Conservation (phyloP, 2,113 vertebrate genomes). For the Ceyx margarethae region DNA sequence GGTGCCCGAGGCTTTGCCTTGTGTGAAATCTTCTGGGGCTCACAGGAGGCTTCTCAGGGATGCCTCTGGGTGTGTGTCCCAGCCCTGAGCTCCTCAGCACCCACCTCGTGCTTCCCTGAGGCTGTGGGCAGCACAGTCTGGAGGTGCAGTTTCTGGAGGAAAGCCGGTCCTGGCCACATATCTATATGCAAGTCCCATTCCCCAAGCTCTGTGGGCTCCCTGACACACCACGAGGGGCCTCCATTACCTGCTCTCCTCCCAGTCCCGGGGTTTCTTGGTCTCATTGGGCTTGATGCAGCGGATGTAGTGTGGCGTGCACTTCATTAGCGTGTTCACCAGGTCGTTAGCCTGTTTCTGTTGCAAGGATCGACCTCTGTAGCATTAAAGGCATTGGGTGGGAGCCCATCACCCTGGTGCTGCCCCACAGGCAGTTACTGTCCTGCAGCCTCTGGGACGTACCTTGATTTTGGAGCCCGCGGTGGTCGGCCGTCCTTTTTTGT, state of each 20-base stretch:
- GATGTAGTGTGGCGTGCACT: slow-evolving; percentile 96
- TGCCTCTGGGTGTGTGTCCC: fast-evolving
- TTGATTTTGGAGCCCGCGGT: slow-evolving; percentile 93
- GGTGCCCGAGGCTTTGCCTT: no score
- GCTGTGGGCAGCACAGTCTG: neutral
- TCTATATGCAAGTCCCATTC: fast-evolving
- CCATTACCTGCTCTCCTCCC: slow-evolving; percentile 94
- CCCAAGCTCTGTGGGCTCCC: neutral
- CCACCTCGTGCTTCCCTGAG: neutral
- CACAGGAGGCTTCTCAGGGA: neutral
- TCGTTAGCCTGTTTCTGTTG: slow-evolving; percentile 94
- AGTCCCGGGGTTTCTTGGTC: slow-evolving; percentile 92
- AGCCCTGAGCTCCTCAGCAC: neutral
- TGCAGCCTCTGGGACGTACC: slow-evolving; percentile 59
- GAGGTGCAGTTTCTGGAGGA: neutral
- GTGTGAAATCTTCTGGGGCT: no score
- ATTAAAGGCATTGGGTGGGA: neutral
- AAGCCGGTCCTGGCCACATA: neutral
- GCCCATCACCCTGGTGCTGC: neutral
- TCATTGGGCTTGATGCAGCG: slow-evolving; percentile 98
- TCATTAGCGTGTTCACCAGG: slow-evolving; percentile 92
- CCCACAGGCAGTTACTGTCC: neutral
- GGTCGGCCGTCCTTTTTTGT: slow-evolving; percentile 91
- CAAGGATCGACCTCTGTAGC: neutral
- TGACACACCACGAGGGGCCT: fast-evolving